Conservation (phyloP, 2,888 invertebrate genomes). For the Pomacea canaliculata region DNA sequence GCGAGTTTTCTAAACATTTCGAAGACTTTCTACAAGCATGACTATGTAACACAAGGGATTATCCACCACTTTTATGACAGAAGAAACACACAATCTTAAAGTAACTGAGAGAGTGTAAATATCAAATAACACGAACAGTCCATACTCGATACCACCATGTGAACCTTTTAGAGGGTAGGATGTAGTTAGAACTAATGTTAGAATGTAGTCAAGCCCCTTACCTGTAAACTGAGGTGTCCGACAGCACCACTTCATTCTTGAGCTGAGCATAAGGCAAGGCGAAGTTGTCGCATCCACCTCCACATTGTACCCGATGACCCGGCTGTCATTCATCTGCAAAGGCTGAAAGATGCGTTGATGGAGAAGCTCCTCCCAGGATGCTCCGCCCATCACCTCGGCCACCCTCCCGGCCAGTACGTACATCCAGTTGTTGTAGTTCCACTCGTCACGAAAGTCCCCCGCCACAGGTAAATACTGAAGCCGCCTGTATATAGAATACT, state of each 20-base stretch:
- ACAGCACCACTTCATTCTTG: slow-evolving; percentile 1
- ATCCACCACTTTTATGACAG: too few species aligned
- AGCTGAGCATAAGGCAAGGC: slow-evolving; percentile 13
- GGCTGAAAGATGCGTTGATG: slow-evolving; percentile 9
- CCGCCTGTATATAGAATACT: background rate
- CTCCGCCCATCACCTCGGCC: slow-evolving; percentile 1
- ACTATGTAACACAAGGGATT: too few species aligned
- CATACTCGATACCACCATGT: too few species aligned
- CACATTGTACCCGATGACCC: slow-evolving; percentile 7
- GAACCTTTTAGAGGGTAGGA: too few species aligned
- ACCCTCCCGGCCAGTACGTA: slow-evolving; percentile 8
- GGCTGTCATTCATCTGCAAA: slow-evolving; percentile 7
- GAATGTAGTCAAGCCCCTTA: background rate
- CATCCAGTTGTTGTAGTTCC: slow-evolving; percentile 18
- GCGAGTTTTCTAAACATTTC: too few species aligned
- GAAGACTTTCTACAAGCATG: too few species aligned
- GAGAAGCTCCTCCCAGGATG: slow-evolving; percentile 9
- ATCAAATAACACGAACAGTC: too few species aligned
- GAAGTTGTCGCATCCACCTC: slow-evolving; percentile 9
- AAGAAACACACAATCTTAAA: too few species aligned
- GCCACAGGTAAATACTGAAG: background rate
- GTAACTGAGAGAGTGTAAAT: too few species aligned
- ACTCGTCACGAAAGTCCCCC: slow-evolving; percentile 1
- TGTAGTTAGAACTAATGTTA: too few species aligned
- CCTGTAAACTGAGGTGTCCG: slow-evolving; percentile 1